These are phyloP conservation scores for Felis chaus DNA, from an alignment of 2,113 vertebrate species.

Conservation along the genomic window DNA sequence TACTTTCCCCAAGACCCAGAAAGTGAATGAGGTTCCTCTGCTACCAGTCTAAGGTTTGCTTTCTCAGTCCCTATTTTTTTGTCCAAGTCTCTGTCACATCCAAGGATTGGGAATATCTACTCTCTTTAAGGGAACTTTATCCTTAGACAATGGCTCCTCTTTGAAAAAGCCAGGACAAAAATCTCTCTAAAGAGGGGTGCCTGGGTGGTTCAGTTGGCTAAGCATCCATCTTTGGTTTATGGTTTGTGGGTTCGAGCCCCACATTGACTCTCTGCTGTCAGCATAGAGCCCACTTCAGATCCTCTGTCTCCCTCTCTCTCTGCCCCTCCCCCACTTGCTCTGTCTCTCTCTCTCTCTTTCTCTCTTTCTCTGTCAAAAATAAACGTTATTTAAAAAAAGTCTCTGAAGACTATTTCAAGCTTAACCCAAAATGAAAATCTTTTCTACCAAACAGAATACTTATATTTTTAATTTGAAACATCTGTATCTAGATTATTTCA, in stretches of 20 bases:
- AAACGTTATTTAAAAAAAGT: no score
- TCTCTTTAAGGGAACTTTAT: background rate
- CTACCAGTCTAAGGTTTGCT: background rate
- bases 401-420: background rate
- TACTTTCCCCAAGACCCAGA: background rate
- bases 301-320: no score
- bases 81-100: background rate
- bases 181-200: background rate
- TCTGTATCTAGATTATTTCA: background rate
- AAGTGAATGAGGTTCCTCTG: background rate
- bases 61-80: background rate
- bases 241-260: no score
- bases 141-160: background rate
- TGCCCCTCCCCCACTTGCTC: no score
- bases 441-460: background rate
- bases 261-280: no score
- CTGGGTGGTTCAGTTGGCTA: no score
- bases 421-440: constrained; percentile 8
- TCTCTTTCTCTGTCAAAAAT: no score
- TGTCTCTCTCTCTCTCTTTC: no score
- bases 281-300: no score
- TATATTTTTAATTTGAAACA: constrained; percentile 1
- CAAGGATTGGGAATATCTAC: background rate
- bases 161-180: background rate
- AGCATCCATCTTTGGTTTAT: no score